A percentile compares a stretch with the other conserved stretches of the same genome.
These are phyloP conservation scores for Nomada ferruginata DNA, from an alignment of 2,888 invertebrate species.

Conservation along the genomic window DNA sequence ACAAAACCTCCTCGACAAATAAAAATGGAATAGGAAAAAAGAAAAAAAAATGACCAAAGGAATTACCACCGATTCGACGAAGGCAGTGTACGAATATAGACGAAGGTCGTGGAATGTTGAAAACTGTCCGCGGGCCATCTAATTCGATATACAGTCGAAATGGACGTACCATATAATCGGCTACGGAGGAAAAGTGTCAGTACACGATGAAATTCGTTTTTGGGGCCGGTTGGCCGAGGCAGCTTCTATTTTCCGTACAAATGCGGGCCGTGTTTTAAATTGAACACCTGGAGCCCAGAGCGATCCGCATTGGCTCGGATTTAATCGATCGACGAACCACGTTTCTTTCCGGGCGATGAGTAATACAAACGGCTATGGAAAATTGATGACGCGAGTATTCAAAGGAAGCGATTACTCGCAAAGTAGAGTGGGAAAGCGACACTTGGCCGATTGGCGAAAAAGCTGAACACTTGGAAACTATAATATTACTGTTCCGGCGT, in stretches of 20 bases:
- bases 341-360: constrained; percentile 35
- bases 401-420: constrained; percentile 44
- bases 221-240: constrained; percentile 3
- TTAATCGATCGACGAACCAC: constrained; percentile 53
- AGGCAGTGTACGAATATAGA: constrained; percentile 4
- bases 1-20: background rate
- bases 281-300: constrained; percentile 29
- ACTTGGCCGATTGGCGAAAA: too few species aligned
- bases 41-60: background rate
- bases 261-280: constrained; percentile 25
- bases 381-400: constrained; percentile 45
- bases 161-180: constrained; percentile 31
- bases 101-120: background rate
- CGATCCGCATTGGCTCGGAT: constrained; percentile 40
- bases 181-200: constrained; percentile 23
- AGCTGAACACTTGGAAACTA: background rate
- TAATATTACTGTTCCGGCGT: too few species aligned
- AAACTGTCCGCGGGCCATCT: constrained; percentile 5
- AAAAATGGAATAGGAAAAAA: too few species aligned
- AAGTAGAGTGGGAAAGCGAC: constrained; percentile 31
- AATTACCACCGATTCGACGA: background rate
- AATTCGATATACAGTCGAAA: constrained; percentile 36
- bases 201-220: constrained; percentile 41
- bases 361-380: constrained; percentile 48
- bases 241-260: constrained; percentile 47